Evolutionary conservation across 1,140 invertebrate genomes (phyloP), one percentile per base, ranked within the genome.

Genomic region (Euura lappo): DNA sequence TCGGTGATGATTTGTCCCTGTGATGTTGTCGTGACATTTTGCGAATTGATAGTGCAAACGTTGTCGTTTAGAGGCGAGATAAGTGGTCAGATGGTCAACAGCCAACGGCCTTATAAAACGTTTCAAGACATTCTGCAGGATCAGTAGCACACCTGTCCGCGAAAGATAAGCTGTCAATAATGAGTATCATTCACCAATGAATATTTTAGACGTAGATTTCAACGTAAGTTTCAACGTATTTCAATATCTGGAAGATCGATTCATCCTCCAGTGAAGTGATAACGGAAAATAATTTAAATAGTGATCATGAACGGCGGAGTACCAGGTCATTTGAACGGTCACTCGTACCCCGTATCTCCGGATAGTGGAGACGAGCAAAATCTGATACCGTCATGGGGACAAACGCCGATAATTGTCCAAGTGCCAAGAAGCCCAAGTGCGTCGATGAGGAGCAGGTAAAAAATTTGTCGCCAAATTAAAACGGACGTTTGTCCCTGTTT

Each of bases 381-480:
- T 65, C 72, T 85, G 0, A 71, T 85, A 44, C 47, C 78, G 3
- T 47, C 75, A 4, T 75, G 73, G 8, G 73, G 45, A 3, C 71
- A 76, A 47, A 75, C 72, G 2, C 73, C 81, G 44, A 78, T 85
- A 64, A 74, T 82, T 8, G 46, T 79, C 2, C 72, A 78, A 70
- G 47, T 77, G 6, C 47, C 79, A 4, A 83, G 80, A 68, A 80
- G 75, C n/a, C 69, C 78, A 4, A 78, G 75, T 69, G 44, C 78
- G 5, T 83, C 83, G 4, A 76, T 81, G 8, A 78, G 76, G 68
- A 83, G 77, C 82, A 85, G 84, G 84, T 85, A 85, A 28, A 28
- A 28, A 28, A 28, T 28, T 28, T 28, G 28, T 28, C 28, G 42
- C 8, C 28, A 28, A 28, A 28, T 28, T 28, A 28, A 1, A 28